Evolutionary conservation across 2,888 invertebrate genomes (phyloP).

Genomic region (Geophilus truncorum): DNA sequence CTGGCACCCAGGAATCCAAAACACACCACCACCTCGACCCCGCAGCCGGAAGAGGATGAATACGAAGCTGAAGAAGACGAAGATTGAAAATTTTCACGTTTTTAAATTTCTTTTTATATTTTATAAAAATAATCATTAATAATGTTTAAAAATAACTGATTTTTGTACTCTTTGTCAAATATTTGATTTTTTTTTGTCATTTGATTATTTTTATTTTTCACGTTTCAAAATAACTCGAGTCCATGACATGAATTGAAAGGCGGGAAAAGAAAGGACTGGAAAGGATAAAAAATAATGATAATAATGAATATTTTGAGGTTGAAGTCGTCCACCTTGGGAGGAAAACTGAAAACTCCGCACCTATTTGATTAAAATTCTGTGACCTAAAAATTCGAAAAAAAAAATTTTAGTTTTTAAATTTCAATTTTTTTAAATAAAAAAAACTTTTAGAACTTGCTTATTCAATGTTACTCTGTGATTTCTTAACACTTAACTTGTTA

Average conservation of each 20-base stretch:
- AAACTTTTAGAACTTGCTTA: no score
- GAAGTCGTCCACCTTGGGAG: not conserved
- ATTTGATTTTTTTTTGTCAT: not conserved
- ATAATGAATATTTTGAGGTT: not conserved
- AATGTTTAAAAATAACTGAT: no score
- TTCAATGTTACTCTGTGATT: no score
- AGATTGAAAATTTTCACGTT: not conserved
- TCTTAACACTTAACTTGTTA: no score
- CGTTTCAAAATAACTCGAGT: not conserved
- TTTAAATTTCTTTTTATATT: not conserved
- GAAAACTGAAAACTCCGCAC: not conserved
- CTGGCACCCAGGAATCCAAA: conserved; percentile 23
- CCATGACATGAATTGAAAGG: not conserved
- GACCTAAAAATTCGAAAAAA: not conserved
- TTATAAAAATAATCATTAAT: not conserved
- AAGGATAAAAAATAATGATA: not conserved
- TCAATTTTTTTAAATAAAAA: no score
- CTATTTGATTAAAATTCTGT: not conserved
- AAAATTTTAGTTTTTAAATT: no score
- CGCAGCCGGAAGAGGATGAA: not conserved
- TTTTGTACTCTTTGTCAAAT: not conserved
- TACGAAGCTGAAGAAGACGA: not conserved
- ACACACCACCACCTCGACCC: conserved; percentile 1
- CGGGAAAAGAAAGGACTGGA: not conserved
- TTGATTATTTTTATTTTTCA: not conserved